Evolutionary conservation across 2,113 vertebrate species (phyloP).

Genomic region (Crocuta crocuta): DNA sequence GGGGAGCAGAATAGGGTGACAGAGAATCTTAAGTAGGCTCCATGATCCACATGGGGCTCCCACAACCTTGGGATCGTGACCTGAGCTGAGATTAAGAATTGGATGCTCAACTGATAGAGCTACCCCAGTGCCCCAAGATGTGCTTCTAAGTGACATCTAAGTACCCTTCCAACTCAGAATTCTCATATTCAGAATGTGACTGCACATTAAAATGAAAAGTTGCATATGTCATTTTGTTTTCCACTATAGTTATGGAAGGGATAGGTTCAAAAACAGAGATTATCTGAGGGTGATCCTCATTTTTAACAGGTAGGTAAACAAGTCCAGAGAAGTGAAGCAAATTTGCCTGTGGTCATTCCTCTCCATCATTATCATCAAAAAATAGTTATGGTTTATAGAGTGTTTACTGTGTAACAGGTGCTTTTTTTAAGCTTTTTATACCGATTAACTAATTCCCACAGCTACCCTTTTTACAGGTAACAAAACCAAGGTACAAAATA

Average conservation of each 20-base stretch:
- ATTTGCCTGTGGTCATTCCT: background rate
- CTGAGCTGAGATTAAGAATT: too few species aligned
- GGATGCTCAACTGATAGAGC: too few species aligned
- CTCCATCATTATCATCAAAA: background rate
- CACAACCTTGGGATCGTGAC: too few species aligned
- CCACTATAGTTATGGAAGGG: background rate
- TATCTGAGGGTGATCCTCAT: background rate
- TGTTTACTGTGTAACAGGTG: background rate
- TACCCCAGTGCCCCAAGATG: too few species aligned
- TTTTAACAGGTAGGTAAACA: background rate
- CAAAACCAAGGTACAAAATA: background rate
- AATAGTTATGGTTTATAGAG: background rate
- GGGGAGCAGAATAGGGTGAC: too few species aligned
- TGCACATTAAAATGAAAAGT: background rate
- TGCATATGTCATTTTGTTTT: background rate
- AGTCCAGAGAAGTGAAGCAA: background rate
- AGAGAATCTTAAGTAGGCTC: too few species aligned
- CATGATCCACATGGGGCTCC: too few species aligned
- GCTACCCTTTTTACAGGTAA: background rate
- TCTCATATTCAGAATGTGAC: background rate
- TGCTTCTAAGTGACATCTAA: background rate
- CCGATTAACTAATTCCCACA: background rate
- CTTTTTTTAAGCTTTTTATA: background rate
- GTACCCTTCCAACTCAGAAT: background rate
- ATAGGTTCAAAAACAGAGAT: constrained; percentile 24